phyloP scores from a whole-genome alignment of 2,888 invertebrate genomes.

The Apodemia zela region DNA sequence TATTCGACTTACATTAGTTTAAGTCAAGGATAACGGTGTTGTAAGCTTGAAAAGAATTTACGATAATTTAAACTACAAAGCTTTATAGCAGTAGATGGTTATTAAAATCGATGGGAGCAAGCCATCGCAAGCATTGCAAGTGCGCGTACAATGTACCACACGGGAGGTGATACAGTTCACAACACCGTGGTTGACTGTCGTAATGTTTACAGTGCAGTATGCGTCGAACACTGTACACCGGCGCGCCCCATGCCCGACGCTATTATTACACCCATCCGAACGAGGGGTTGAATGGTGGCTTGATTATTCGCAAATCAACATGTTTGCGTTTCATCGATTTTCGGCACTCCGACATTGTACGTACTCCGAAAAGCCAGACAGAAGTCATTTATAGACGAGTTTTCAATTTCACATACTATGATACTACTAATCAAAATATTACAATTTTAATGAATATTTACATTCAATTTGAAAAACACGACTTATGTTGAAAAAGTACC shows the following conservation, averaged over 20 bases:
- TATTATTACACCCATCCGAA: constrained; percentile 61
- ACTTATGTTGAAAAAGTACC: constrained; percentile 20
- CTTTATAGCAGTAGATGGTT: constrained; percentile 28
- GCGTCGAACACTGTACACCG: constrained; percentile 40
- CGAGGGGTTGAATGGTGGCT: constrained; percentile 62
- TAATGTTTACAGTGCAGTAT: neutral
- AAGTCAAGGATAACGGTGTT: neutral
- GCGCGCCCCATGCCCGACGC: constrained; percentile 50
- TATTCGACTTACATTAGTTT: neutral
- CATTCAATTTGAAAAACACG: constrained; percentile 37
- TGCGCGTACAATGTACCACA: constrained; percentile 25
- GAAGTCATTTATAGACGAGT: constrained; percentile 22
- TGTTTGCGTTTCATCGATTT: constrained; percentile 74
- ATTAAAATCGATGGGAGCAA: constrained; percentile 34
- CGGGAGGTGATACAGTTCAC: constrained; percentile 1
- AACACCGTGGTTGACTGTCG: neutral
- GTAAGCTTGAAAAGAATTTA: neutral
- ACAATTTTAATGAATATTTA: neutral
- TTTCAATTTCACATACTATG: neutral
- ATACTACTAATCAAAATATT: neutral
- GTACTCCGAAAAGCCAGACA: constrained; percentile 27
- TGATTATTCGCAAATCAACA: constrained; percentile 75
- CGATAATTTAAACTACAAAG: constrained; percentile 9
- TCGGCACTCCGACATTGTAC: constrained; percentile 37
- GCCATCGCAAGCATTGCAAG: constrained; percentile 30